These are phyloP conservation scores for Druon quercuslanigerum DNA, from an alignment of 1,140 invertebrate genomes.

Conservation along the genomic window DNA sequence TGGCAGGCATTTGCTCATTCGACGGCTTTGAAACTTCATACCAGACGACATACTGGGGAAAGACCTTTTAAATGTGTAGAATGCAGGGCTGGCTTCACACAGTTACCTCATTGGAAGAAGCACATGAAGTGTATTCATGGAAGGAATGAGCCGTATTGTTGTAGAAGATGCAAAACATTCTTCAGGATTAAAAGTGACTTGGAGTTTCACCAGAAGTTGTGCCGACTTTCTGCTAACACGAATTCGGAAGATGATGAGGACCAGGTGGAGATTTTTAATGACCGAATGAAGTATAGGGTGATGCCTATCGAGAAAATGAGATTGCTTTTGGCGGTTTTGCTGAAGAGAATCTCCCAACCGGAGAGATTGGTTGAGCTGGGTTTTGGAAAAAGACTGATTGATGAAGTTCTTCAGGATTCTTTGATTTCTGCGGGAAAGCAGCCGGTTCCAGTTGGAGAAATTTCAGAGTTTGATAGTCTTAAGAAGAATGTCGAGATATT, in stretches of 20 bases:
- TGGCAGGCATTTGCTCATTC: slow-evolving; percentile 89
- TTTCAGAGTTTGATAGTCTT: slow-evolving; percentile 79
- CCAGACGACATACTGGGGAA: slow-evolving; percentile 86
- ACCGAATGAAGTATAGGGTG: slow-evolving; percentile 74
- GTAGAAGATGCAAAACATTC: slow-evolving; percentile 82
- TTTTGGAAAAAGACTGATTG: slow-evolving; percentile 88
- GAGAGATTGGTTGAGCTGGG: slow-evolving; percentile 85
- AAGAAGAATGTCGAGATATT: slow-evolving; percentile 85
- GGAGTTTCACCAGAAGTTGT: slow-evolving; percentile 78
- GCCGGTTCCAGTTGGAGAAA: slow-evolving; percentile 76
- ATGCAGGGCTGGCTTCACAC: slow-evolving; percentile 84
- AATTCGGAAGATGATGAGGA: slow-evolving; percentile 59
- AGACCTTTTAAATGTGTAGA: slow-evolving; percentile 86
- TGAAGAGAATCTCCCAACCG: slow-evolving; percentile 88
- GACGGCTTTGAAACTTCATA: slow-evolving; percentile 87
- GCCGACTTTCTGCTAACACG: slow-evolving; percentile 64
- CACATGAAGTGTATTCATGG: slow-evolving; percentile 89
- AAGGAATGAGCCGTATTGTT: slow-evolving; percentile 84
- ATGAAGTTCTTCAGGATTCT: slow-evolving; percentile 87
- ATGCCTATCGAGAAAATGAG: slow-evolving; percentile 86
- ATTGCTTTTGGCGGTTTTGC: slow-evolving; percentile 84
- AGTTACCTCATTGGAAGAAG: slow-evolving; percentile 87
- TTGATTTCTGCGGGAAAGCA: slow-evolving; percentile 83
- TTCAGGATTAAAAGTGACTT: slow-evolving; percentile 86
- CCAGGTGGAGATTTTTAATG: slow-evolving; percentile 59